phyloP scores from a whole-genome alignment of 2,888 invertebrate species.

The Chesias legatella region DNA sequence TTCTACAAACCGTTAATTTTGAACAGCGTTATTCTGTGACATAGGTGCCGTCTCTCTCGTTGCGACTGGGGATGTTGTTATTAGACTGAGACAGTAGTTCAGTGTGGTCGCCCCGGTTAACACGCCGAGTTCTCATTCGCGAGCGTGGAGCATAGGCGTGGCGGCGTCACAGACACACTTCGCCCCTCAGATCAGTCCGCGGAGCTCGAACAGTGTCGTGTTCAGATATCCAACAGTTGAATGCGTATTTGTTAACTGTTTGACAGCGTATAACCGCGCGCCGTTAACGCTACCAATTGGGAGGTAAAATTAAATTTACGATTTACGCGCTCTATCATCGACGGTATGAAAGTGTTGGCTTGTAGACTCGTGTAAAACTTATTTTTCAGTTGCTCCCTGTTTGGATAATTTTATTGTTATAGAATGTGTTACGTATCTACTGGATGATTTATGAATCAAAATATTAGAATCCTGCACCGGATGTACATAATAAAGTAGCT shows the following conservation, averaged over 20 bases:
- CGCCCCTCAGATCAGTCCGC: conserved; percentile 64
- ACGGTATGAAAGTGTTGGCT: conserved; percentile 22
- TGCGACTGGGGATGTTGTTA: conserved; percentile 17
- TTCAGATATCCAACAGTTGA: conserved; percentile 71
- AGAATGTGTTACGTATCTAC: neutral
- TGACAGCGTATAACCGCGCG: conserved; percentile 62
- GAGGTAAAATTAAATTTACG: conserved; percentile 63
- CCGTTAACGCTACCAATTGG: conserved; percentile 57
- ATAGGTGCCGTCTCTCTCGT: conserved; percentile 30
- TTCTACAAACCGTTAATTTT: conserved; percentile 22
- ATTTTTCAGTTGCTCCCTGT: neutral
- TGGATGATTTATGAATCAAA: no score
- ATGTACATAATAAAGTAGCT: no score
- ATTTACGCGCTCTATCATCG: conserved; percentile 25
- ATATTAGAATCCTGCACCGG: no score
- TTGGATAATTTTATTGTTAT: neutral
- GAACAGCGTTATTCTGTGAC: conserved; percentile 14
- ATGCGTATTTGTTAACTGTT: conserved; percentile 68
- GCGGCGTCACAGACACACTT: conserved; percentile 46
- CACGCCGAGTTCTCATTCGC: conserved; percentile 52
- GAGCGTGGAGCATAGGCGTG: conserved; percentile 54
- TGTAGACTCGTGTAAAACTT: conserved; percentile 4
- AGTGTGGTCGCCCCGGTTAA: conserved; percentile 31
- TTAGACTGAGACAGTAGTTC: conserved; percentile 35
- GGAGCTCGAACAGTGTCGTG: conserved; percentile 63